phyloP scores from a whole-genome alignment of 2,888 invertebrate genomes.

The Petrolisthes cinctipes region DNA sequence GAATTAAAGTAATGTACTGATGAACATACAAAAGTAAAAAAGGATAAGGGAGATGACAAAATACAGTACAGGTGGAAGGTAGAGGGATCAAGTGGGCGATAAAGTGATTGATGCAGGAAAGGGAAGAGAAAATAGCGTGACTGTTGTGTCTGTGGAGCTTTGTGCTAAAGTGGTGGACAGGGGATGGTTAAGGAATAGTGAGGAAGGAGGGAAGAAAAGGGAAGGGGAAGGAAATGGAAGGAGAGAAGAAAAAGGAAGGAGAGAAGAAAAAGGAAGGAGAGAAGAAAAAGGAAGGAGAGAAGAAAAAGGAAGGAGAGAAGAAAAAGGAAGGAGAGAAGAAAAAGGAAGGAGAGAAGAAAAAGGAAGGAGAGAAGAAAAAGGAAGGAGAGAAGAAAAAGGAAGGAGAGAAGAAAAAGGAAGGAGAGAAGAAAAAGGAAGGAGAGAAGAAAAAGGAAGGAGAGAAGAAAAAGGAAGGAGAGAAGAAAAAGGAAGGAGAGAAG shows the following conservation, averaged over 20 bases:
- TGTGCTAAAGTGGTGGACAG: too few relatives aligned
- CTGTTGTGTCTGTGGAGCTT: too few relatives aligned
- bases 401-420: slow-evolving; percentile 2
- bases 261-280: background rate
- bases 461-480: background rate
- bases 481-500: background rate
- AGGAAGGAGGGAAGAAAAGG: background rate
- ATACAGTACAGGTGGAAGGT: too few relatives aligned
- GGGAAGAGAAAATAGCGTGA: too few relatives aligned
- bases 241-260: background rate
- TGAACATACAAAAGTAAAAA: too few relatives aligned
- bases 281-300: background rate
- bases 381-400: background rate
- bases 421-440: background rate
- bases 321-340: background rate
- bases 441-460: background rate
- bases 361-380: background rate
- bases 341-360: background rate
- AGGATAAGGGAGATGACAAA: too few relatives aligned
- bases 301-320: background rate
- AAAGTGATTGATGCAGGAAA: too few relatives aligned
- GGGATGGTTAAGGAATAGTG: background rate
- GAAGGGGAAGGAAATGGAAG: background rate
- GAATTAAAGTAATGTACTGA: too few relatives aligned
- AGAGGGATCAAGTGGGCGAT: too few relatives aligned